Percentiles rank a stretch among this genome's conserved stretches.
These are phyloP conservation scores for Lepilemur ruficaudatus DNA, from an alignment of 2,797 vertebrate species.

Conservation along the genomic window DNA sequence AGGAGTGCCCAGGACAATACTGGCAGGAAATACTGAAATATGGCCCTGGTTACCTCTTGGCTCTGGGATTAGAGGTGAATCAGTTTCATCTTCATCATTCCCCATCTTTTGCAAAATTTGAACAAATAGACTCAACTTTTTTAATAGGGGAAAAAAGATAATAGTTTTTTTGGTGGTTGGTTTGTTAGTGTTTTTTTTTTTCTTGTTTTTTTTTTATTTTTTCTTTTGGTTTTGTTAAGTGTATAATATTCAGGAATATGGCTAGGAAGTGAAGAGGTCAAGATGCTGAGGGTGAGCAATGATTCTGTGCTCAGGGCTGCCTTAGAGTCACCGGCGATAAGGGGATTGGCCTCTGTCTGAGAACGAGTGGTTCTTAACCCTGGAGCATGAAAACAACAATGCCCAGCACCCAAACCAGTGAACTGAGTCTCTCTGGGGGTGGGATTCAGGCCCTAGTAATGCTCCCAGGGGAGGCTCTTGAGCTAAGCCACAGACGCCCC, in stretches of 20 bases:
- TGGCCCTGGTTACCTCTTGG: background rate
- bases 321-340: background rate
- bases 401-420: background rate
- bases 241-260: background rate
- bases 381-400: background rate
- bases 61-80: background rate
- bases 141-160: background rate
- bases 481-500: background rate
- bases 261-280: background rate
- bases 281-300: background rate
- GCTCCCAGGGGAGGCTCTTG: background rate
- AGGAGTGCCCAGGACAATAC: background rate
- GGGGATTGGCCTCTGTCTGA: too few relatives aligned
- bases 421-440: background rate
- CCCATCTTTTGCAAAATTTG: background rate
- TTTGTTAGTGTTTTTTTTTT: background rate
- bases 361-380: background rate
- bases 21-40: background rate
- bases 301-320: background rate
- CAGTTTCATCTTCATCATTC: background rate
- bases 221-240: background rate
- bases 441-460: background rate
- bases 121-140: background rate
- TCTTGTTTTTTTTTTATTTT: background rate
- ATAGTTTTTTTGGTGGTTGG: background rate